phyloP scores from a whole-genome alignment of 2,113 vertebrate genomes.

The Leptocoma aspasia region DNA sequence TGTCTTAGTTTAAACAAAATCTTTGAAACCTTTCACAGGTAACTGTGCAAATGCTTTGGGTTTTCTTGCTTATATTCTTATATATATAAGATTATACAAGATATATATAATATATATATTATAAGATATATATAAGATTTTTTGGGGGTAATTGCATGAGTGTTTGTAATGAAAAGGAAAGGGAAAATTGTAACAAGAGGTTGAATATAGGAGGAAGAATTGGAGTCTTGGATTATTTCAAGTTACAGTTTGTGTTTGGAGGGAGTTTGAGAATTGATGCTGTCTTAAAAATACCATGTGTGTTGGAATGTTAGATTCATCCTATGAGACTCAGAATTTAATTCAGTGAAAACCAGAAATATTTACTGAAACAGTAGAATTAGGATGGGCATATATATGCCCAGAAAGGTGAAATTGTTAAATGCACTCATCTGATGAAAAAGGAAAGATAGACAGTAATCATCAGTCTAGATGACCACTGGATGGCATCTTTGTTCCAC shows the following conservation, averaged over 20 bases:
- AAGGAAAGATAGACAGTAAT: neutral
- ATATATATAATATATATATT: too few relatives aligned
- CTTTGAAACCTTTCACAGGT: neutral
- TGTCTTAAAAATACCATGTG: neutral
- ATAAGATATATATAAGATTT: too few relatives aligned
- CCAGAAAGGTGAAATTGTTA: neutral
- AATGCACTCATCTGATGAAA: neutral
- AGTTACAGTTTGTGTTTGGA: neutral
- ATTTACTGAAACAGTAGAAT: neutral
- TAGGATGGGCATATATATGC: neutral
- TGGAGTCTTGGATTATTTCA: neutral
- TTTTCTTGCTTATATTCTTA: neutral
- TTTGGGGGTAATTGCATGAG: neutral
- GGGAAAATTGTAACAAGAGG: neutral
- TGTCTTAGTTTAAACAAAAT: neutral
- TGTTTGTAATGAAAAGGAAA: neutral
- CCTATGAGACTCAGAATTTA: neutral
- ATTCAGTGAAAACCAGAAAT: neutral
- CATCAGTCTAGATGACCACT: conserved; percentile 48
- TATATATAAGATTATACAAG: too few relatives aligned
- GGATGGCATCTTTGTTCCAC: conserved; percentile 70
- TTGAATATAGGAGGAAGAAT: neutral
- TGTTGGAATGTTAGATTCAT: neutral
- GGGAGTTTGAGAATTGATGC: neutral
- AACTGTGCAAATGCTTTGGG: neutral